Conservation (phyloP, 2,797 vertebrate species). For the Dromococcyx pavoninus region DNA sequence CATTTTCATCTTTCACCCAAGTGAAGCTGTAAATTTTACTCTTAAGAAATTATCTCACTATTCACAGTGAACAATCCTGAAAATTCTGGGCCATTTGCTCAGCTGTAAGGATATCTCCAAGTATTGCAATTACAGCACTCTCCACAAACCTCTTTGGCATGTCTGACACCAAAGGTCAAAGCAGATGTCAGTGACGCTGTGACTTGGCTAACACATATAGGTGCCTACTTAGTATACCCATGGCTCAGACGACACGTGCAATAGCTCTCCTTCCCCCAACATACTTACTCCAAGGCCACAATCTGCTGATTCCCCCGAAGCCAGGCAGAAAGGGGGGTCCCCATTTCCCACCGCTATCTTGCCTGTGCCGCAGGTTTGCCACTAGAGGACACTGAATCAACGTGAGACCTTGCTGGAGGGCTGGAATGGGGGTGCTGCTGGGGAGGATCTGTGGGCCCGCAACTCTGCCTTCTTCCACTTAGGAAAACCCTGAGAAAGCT, state of each 20-base stretch:
- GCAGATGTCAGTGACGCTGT: neutral
- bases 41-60: neutral
- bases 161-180: neutral
- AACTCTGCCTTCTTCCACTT: neutral
- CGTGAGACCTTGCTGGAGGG: neutral
- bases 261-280: neutral
- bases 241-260: neutral
- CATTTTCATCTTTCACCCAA: neutral
- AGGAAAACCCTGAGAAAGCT: neutral
- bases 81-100: neutral
- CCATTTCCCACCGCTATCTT: neutral
- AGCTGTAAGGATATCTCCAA: neutral
- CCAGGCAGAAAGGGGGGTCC: neutral
- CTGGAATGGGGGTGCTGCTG: neutral
- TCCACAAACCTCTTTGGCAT: neutral
- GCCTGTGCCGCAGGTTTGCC: neutral
- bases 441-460: neutral
- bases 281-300: neutral
- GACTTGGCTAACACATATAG: neutral
- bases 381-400: conserved; percentile 67
- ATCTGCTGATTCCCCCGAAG: neutral
- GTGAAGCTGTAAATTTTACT: neutral
- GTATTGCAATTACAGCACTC: neutral
- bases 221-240: neutral
- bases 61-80: neutral